Conservation (phyloP, 92 coral and sea anemone species). For the Phymanthus crucifer region DNA sequence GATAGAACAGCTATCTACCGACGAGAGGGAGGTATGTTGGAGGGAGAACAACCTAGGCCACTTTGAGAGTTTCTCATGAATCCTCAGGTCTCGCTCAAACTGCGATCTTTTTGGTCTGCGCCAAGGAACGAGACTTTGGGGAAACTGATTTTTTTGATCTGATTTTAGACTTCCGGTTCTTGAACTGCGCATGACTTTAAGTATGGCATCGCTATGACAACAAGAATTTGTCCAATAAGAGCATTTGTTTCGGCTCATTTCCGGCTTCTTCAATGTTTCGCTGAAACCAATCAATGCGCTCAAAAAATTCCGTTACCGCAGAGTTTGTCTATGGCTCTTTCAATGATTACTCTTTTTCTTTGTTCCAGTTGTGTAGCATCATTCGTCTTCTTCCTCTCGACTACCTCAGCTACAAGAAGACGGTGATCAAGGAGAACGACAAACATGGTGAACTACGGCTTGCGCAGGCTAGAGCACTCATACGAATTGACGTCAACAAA, state of each 20-base stretch:
- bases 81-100: no score
- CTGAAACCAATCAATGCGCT: no score
- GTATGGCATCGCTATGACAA: no score
- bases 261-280: no score
- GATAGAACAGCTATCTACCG: conserved; percentile 72
- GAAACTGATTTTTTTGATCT: no score
- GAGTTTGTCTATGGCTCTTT: neutral
- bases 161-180: no score
- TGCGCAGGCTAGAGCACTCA: conserved; percentile 89
- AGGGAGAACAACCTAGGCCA: neutral
- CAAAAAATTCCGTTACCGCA: no score
- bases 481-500: conserved; percentile 97
- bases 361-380: conserved; percentile 72
- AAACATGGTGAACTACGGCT: conserved; percentile 77
- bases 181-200: no score
- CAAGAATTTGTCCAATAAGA: no score
- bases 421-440: conserved; percentile 79
- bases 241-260: no score
- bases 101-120: no score
- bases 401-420: conserved; percentile 74
- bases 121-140: no score
- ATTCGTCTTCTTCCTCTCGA: conserved; percentile 84
- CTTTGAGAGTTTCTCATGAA: neutral
- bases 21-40: conserved; percentile 74
- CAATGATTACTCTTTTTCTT: neutral